Percentiles rank a stretch among this genome's conserved stretches.
Conservation (phyloP, 2,888 invertebrate species). For the Microplitis deprimator region DNA sequence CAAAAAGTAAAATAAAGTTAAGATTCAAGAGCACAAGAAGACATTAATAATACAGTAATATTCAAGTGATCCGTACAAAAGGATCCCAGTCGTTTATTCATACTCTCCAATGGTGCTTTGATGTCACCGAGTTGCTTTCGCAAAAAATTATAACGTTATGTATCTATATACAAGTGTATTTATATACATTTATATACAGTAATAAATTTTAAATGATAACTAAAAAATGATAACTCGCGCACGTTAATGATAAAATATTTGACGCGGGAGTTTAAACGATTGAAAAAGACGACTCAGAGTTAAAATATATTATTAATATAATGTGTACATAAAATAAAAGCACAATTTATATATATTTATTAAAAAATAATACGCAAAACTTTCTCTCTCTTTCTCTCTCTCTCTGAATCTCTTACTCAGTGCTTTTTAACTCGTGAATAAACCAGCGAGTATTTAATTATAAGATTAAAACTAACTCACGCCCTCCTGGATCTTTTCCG, state of each 20-base stretch:
- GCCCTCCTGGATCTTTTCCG: conserved; percentile 60
- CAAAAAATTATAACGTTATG: background rate
- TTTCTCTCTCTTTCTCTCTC: background rate
- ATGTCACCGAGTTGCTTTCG: conserved; percentile 1
- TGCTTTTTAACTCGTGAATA: background rate
- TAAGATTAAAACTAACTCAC: conserved; percentile 49
- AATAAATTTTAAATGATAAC: no score
- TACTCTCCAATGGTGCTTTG: conserved; percentile 6
- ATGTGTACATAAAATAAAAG: background rate
- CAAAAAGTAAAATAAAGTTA: background rate
- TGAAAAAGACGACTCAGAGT: no score
- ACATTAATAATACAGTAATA: conserved; percentile 2
- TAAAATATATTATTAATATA: background rate
- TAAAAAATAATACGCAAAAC: no score
- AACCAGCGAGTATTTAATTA: background rate
- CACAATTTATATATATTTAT: no score
- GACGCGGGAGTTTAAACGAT: no score
- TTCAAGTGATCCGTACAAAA: background rate
- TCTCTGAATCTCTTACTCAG: background rate
- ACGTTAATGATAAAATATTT: no score
- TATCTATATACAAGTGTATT: conserved; percentile 6
- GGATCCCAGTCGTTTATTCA: background rate
- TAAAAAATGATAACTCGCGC: no score
- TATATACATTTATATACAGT: no score
- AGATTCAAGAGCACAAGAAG: background rate